Evolutionary conservation across 2,888 invertebrate genomes (phyloP), one percentile per base, ranked within the genome.

Genomic region (Cordilura impudica): DNA sequence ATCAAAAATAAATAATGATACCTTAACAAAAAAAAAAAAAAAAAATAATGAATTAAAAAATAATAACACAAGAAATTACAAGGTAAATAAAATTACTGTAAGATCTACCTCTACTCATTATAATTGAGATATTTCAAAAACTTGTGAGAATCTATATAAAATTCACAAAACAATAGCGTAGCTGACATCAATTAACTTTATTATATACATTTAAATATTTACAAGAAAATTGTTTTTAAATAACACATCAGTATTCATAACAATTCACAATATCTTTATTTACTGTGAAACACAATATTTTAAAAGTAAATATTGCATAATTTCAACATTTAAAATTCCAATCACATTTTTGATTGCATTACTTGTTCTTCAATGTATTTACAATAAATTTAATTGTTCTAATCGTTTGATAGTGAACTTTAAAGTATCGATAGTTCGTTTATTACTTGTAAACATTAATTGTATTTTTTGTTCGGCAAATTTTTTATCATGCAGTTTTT

Each of bases 391-490:
- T 76, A 88, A 82, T 12, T 85, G 85, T 82, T 89, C 86, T 54
- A 87, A 82, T 19, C 87, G 87, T 70, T 86, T 83, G 2, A 89
- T 72, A 0, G 84, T 84, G 66, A 83, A 85, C 58, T 87, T 86
- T 31, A 89, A 81, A 5, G 86, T 86, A 47, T 87, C 84, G 54
- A 89, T 82, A 2, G 87, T 87, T 29, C 88, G 84, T 53, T 81
- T 67, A 60, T 89, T 88, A n/a, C 86, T 85, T 18, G 84, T 85
- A 58, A 89, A 89, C 87, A 89, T 88, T n/a, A 88, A 83, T 65
- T 87, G 85, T 6, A 88, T 86, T 78, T 89, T 89, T 39, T 85
- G 84, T 3, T 84, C 81, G 16, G 88, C 88, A 35, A 87, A 88
- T 29, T 86, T 82, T 60, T 85, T 82, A 71, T 88, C 85, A 43